Evolutionary conservation across 2,888 invertebrate genomes (phyloP), one percentile per base, ranked within the genome.

Genomic region (Drosophila meridionalis): DNA sequence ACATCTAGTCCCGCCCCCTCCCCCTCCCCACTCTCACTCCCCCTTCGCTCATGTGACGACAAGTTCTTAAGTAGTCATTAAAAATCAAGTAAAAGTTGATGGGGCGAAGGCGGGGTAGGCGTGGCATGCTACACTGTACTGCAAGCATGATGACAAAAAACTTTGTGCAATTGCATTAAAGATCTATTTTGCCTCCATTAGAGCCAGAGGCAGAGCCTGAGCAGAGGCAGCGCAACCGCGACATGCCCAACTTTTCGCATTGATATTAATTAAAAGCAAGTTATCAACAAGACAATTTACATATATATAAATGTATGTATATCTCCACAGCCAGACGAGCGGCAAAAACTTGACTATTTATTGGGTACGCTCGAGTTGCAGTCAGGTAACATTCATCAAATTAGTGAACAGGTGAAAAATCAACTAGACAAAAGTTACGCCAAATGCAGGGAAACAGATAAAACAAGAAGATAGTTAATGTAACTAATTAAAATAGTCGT

Each of bases 261-360:
- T 80, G 77, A 85, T 83, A 83, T 83, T 83, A 83, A 83, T 83
- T 83, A 83, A 82, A 71, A 77, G 63, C 57, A 73, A 82, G 76
- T 82, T 82, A 71, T 74, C 75, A 75, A 71, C 75, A 76, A 65
- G 70, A 62, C 53, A 64, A 68, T 76, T 73, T 73, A 61, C 66
- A 75, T 69, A 62, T 32, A 69, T 40, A 64, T 65, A 43, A 40
- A 62, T 47, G 68, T 65, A 58, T 60, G 4, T n/a, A 14, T 38
- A 28, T 38, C 38, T 38, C 58, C 57, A 28, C 58, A 64, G 47
- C 12, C 47, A 47, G 45, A 12, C 47, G 11, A 28, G 12, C 45
- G 47, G 28, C 47, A 28, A 7, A 50, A 70, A 62, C 56, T 69
- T 53, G 20, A 43, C 61, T 69, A 70, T 52, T 69, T 55, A 68